Evolutionary conservation across 92 coral and sea anemone species (phyloP).

Genomic region (Actinostola sp.): DNA sequence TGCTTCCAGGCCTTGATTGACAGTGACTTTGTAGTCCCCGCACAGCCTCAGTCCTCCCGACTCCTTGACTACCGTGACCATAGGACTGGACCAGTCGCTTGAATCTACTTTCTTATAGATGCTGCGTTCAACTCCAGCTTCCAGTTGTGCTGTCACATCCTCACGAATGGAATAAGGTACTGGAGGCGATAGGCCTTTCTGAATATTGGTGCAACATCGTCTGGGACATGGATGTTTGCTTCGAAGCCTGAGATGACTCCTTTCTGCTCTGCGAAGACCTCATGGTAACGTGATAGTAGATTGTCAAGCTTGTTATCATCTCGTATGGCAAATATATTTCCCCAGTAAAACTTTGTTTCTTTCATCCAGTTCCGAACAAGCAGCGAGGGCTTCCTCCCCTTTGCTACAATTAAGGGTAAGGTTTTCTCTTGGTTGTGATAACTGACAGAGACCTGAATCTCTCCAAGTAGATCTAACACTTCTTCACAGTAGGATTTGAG

Average conservation of each 20-base stretch:
- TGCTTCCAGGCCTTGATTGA: too few relatives aligned
- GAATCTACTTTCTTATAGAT: too few relatives aligned
- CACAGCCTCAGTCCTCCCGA: too few relatives aligned
- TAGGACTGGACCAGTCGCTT: too few relatives aligned
- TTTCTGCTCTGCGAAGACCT: neutral
- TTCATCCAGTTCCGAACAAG: neutral
- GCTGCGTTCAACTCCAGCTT: neutral
- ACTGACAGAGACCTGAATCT: neutral
- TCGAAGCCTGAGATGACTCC: slow-evolving; percentile 1
- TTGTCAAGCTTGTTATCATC: neutral
- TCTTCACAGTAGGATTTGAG: neutral
- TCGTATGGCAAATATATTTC: neutral
- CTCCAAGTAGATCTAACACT: neutral
- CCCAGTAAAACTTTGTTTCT: neutral
- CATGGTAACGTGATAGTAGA: neutral
- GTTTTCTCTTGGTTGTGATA: neutral
- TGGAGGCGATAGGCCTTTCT: neutral
- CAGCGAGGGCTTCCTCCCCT: neutral
- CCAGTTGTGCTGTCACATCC: neutral
- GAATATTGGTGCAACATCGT: neutral
- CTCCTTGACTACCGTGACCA: too few relatives aligned
- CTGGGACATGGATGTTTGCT: neutral
- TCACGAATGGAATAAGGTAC: neutral
- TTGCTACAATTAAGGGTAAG: slow-evolving; percentile 3
- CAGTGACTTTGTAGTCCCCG: too few relatives aligned